Evolutionary conservation across 2,888 invertebrate genomes (phyloP).

Genomic region (Yponomeuta malinellus): DNA sequence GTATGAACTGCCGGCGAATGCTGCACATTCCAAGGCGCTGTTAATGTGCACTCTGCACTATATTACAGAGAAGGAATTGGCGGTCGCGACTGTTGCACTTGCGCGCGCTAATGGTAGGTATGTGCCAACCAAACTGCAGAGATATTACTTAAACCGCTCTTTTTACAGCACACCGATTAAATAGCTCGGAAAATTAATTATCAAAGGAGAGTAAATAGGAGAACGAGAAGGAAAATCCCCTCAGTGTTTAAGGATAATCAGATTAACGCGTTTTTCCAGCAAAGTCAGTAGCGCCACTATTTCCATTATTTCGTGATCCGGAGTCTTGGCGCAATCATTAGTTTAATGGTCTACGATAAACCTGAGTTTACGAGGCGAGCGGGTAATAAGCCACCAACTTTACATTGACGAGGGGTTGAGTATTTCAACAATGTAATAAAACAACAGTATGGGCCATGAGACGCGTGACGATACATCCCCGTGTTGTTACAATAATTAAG

Average conservation of each 20-base stretch:
- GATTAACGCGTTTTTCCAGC: not conserved
- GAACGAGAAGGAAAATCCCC: not conserved
- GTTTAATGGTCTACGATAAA: slow-evolving; percentile 41
- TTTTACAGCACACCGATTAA: slow-evolving; percentile 3
- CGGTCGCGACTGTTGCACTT: slow-evolving; percentile 1
- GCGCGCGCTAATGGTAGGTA: slow-evolving; percentile 2
- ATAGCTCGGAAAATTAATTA: not conserved
- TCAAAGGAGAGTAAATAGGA: not conserved
- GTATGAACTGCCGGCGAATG: slow-evolving; percentile 9
- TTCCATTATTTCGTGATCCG: not conserved
- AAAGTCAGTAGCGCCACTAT: not conserved
- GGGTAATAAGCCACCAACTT: slow-evolving; percentile 37
- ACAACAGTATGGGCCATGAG: slow-evolving; percentile 27
- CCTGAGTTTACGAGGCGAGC: slow-evolving; percentile 43
- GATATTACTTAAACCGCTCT: not conserved
- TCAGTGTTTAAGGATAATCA: not conserved
- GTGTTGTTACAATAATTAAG: slow-evolving; percentile 38
- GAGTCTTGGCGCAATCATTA: slow-evolving; percentile 17
- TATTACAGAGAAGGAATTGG: slow-evolving; percentile 9
- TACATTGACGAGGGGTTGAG: slow-evolving; percentile 39
- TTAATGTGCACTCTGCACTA: slow-evolving; percentile 5
- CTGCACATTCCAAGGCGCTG: slow-evolving; percentile 7
- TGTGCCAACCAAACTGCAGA: not conserved
- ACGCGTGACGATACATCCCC: slow-evolving; percentile 28
- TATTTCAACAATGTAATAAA: slow-evolving; percentile 33